Percentiles rank a stretch among this genome's conserved stretches.
Evolutionary conservation across 2,888 invertebrate genomes (phyloP).

Genomic region (Trilocha varians): DNA sequence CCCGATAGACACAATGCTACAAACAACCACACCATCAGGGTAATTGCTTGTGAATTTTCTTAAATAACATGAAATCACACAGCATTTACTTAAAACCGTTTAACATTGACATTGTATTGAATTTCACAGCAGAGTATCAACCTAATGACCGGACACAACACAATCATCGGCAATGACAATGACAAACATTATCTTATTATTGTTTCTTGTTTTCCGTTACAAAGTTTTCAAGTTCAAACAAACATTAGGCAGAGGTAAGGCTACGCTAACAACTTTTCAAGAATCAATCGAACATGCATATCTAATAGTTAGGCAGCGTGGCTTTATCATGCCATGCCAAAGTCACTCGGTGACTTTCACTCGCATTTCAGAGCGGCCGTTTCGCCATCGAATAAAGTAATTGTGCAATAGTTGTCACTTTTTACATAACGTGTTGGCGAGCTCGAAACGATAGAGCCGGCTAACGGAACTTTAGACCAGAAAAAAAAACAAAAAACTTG

Average conservation of each 20-base stretch:
- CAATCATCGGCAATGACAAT: not conserved
- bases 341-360: conserved; percentile 68
- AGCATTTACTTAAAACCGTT: not conserved
- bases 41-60: not conserved
- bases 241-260: not conserved
- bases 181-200: not conserved
- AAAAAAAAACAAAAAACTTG: too few relatives aligned
- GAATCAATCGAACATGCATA: not conserved
- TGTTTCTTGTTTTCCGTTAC: not conserved
- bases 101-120: conserved; percentile 8
- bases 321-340: conserved; percentile 46
- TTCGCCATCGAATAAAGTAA: conserved; percentile 67
- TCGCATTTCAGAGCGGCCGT: conserved; percentile 62
- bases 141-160: not conserved
- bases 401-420: conserved; percentile 69
- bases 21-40: not conserved
- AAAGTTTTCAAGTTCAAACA: not conserved
- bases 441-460: conserved; percentile 22
- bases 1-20: conserved; percentile 13
- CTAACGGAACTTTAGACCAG: conserved; percentile 11
- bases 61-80: not conserved
- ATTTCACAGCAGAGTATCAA: not conserved
- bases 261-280: not conserved
- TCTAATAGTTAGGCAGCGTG: conserved; percentile 8
- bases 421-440: conserved; percentile 55